Evolutionary conservation across 2,888 invertebrate genomes (phyloP).

Genomic region (Imbricaverruca yamaguchii): DNA sequence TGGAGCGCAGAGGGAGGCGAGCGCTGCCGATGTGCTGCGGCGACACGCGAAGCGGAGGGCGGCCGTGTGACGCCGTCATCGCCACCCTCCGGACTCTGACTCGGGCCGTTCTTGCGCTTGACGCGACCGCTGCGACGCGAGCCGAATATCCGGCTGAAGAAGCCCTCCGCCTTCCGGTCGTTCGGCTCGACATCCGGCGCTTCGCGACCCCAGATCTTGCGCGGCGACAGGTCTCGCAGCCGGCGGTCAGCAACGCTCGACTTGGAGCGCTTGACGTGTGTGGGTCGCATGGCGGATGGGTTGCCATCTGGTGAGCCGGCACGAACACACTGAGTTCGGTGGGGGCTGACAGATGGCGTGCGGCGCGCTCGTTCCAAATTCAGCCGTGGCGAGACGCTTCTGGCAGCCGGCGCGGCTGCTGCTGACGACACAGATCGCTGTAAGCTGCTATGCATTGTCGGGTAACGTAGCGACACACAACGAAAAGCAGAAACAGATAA

Average conservation of each 20-base stretch:
- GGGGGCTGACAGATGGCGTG: slow-evolving; percentile 1
- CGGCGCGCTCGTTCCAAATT: neutral
- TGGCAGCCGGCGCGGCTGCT: neutral
- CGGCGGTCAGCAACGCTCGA: slow-evolving; percentile 11
- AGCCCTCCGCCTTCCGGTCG: neutral
- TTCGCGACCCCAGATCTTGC: neutral
- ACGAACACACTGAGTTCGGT: neutral
- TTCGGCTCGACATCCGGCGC: neutral
- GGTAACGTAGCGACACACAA: too few relatives aligned
- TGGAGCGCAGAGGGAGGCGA: neutral
- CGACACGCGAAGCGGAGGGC: neutral
- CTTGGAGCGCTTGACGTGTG: slow-evolving; percentile 1
- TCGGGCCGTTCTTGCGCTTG: neutral
- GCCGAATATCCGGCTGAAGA: slow-evolving; percentile 14
- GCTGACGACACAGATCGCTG: neutral
- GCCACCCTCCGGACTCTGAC: neutral
- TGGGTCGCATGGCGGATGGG: neutral
- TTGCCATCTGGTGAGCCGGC: neutral
- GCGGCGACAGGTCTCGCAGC: neutral
- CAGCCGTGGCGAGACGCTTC: neutral
- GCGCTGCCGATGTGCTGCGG: neutral
- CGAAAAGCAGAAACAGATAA: too few relatives aligned
- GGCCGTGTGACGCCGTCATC: neutral
- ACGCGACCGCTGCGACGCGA: neutral
- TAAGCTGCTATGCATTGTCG: too few relatives aligned